Evolutionary conservation across 2,888 invertebrate species (phyloP).

Genomic region (Drosophila planitibia): DNA sequence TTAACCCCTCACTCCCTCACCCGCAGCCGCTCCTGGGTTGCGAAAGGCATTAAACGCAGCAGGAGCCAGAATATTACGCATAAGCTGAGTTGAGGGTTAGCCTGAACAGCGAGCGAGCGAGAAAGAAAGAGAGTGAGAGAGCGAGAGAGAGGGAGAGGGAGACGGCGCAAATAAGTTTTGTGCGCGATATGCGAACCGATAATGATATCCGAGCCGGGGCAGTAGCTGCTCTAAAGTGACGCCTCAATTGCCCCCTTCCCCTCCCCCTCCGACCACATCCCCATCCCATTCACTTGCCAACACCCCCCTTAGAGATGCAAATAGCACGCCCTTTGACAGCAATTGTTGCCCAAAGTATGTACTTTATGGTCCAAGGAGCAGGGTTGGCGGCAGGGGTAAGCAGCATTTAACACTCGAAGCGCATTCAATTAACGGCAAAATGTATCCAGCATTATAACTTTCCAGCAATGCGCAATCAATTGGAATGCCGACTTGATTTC

Average conservation of each 20-base stretch:
- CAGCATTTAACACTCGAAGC: conserved; percentile 21
- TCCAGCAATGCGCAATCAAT: conserved; percentile 43
- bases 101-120: conserved; percentile 6
- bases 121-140: conserved; percentile 2
- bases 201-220: conserved; percentile 35
- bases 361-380: neutral
- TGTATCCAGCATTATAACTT: conserved; percentile 35
- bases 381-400: neutral
- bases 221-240: conserved; percentile 41
- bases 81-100: conserved; percentile 28
- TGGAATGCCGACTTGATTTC: conserved; percentile 27
- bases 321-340: conserved; percentile 56
- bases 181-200: conserved; percentile 39
- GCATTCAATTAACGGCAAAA: conserved; percentile 56
- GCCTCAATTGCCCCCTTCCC: conserved; percentile 49
- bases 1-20: conserved; percentile 4
- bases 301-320: conserved; percentile 44
- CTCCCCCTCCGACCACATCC: neutral
- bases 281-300: conserved; percentile 19
- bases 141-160: neutral
- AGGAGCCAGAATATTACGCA: conserved; percentile 73
- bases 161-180: conserved; percentile 29
- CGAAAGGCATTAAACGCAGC: conserved; percentile 71
- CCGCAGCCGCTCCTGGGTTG: conserved; percentile 11
- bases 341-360: conserved; percentile 27